Evolutionary conservation across 2,888 invertebrate species (phyloP).

Genomic region (Dexiosoma caninum): DNA sequence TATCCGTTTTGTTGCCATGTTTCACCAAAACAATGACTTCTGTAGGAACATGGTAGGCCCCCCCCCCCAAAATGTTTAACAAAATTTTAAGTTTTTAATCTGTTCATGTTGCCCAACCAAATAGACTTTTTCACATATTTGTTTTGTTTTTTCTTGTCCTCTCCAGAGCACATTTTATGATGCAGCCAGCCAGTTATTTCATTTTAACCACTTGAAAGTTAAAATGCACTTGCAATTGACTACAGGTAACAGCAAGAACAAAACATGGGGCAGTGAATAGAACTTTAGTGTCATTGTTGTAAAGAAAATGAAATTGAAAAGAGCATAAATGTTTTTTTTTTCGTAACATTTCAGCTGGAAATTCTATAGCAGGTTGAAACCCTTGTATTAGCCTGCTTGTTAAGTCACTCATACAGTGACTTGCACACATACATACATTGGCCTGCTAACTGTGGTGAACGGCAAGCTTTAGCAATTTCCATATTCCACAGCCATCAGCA

Average conservation of each 20-base stretch:
- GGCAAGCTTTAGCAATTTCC: no score
- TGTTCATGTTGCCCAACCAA: neutral
- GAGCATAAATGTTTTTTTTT: neutral
- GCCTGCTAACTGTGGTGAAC: no score
- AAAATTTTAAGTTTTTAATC: conserved; percentile 8
- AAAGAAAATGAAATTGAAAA: neutral
- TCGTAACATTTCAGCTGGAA: neutral
- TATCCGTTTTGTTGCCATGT: no score
- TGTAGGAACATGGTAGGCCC: no score
- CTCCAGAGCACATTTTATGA: neutral
- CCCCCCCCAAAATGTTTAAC: neutral
- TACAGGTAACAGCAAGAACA: conserved; percentile 9
- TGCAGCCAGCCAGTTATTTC: conserved; percentile 33
- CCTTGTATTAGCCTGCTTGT: neutral
- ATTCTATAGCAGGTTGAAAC: conserved; percentile 1
- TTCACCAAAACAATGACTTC: no score
- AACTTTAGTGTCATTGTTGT: conserved; percentile 1
- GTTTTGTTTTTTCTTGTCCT: neutral
- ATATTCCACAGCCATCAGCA: conserved; percentile 3
- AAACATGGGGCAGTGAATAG: neutral
- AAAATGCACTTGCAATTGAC: conserved; percentile 41
- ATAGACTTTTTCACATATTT: neutral
- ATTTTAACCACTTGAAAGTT: conserved; percentile 42
- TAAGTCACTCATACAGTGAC: neutral
- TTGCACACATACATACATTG: neutral